Conservation (phyloP, 2,113 vertebrate species). For the Pyxicephalus adspersus region DNA sequence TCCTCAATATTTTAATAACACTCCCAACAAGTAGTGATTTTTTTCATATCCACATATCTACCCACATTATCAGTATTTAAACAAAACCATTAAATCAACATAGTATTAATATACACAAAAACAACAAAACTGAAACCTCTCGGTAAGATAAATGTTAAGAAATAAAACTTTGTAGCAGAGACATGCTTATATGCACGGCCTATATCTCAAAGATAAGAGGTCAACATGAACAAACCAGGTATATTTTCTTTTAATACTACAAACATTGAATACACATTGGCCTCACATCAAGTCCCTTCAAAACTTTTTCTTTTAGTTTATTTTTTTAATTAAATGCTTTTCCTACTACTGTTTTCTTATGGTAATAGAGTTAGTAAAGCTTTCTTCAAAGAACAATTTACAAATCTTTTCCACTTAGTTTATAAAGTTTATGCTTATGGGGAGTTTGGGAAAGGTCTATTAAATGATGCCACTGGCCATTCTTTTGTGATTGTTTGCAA, state of each 20-base stretch:
- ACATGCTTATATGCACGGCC: no score
- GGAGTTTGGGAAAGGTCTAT: constrained; percentile 81
- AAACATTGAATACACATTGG: constrained; percentile 45
- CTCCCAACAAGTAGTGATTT: neutral
- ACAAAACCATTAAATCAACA: constrained; percentile 48
- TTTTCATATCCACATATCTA: constrained; percentile 24
- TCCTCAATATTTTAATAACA: constrained; percentile 19
- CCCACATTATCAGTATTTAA: constrained; percentile 43
- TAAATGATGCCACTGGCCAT: constrained; percentile 81
- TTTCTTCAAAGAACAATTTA: neutral
- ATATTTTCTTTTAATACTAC: constrained; percentile 31
- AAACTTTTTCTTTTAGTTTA: neutral
- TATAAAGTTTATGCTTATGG: constrained; percentile 63
- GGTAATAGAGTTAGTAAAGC: constrained; percentile 13
- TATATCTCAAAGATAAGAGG: no score
- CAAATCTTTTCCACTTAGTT: constrained; percentile 43
- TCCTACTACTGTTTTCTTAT: constrained; percentile 43
- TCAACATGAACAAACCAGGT: neutral
- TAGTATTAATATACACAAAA: constrained; percentile 28
- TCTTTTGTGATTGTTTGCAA: constrained; percentile 81
- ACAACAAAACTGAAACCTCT: constrained; percentile 41
- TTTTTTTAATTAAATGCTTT: constrained; percentile 14
- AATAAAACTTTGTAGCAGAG: constrained; percentile 31
- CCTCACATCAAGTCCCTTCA: neutral
- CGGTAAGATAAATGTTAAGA: constrained; percentile 32